Evolutionary conservation across 1,140 invertebrate species (phyloP).

Genomic region (Atta texana): DNA sequence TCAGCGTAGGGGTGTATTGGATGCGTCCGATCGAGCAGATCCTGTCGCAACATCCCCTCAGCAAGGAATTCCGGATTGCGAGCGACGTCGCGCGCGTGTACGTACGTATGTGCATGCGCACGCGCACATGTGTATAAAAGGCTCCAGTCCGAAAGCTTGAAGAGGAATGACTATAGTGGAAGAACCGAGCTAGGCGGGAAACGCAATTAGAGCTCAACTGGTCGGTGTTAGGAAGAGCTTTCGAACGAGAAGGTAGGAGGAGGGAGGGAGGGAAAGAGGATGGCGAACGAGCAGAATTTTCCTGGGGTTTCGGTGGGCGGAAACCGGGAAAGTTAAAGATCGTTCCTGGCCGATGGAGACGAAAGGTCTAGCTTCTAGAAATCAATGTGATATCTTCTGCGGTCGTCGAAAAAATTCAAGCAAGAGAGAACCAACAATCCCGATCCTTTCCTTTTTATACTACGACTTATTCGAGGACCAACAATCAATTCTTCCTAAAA

Average conservation of each 20-base stretch:
- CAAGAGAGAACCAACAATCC: conserved; percentile 16
- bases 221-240: conserved; percentile 68
- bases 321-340: conserved; percentile 40
- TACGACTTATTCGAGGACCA: background rate
- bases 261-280: background rate
- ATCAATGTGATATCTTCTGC: conserved; percentile 76
- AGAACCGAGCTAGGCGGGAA: conserved; percentile 68
- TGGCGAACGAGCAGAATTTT: conserved; percentile 55
- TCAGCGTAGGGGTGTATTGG: conserved; percentile 58
- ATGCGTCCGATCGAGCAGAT: conserved; percentile 60
- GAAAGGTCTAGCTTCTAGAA: conserved; percentile 65
- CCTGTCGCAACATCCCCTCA: conserved; percentile 59
- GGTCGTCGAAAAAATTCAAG: conserved; percentile 55
- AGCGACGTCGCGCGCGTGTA: conserved; percentile 24
- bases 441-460: conserved; percentile 31
- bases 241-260: conserved; percentile 17
- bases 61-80: conserved; percentile 58
- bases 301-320: conserved; percentile 59
- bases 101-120: conserved; percentile 39
- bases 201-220: conserved; percentile 79
- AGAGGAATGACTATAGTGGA: conserved; percentile 68
- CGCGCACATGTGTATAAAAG: conserved; percentile 56
- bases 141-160: conserved; percentile 30
- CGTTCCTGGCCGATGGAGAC: conserved; percentile 52
- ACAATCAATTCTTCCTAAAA: conserved; percentile 20